These are phyloP conservation scores for Papilio polytes DNA, from an alignment of 1,140 invertebrate species.

Conservation along the genomic window DNA sequence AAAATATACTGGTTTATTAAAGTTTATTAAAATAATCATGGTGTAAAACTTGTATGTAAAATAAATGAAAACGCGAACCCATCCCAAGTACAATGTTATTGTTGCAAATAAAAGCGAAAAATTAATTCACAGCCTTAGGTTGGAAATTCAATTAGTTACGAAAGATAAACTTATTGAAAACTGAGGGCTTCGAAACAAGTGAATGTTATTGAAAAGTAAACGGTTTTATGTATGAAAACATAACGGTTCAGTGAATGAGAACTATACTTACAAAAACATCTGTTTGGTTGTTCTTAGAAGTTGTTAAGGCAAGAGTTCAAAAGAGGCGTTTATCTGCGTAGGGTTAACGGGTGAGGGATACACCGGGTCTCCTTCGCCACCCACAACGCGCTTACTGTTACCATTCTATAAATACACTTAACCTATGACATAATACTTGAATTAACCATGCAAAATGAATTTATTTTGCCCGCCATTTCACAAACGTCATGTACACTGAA, in stretches of 20 bases:
- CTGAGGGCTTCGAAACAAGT: conserved; percentile 34
- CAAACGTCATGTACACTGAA: neutral
- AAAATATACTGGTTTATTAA: neutral
- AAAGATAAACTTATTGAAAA: conserved; percentile 40
- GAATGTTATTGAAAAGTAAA: conserved; percentile 39
- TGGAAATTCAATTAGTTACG: conserved; percentile 19
- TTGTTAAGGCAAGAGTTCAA: conserved; percentile 35
- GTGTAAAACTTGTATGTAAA: neutral
- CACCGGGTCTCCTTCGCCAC: neutral
- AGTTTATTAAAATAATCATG: neutral
- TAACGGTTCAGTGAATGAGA: conserved; percentile 28
- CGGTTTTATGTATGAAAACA: conserved; percentile 38
- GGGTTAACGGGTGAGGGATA: neutral
- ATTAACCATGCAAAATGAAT: neutral
- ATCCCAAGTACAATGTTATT: neutral
- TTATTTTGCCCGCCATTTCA: neutral
- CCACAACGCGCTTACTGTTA: neutral
- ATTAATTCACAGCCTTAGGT: conserved; percentile 4
- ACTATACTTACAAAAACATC: conserved; percentile 40
- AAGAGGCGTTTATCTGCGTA: conserved; percentile 17
- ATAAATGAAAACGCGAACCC: neutral
- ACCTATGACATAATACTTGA: neutral
- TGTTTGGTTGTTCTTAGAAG: conserved; percentile 40
- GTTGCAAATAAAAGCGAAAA: conserved; percentile 11
- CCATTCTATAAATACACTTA: neutral